Percentiles rank a stretch among this genome's conserved stretches.
Conservation (phyloP, 2,797 vertebrate species). For the Holocentrus rufus region DNA sequence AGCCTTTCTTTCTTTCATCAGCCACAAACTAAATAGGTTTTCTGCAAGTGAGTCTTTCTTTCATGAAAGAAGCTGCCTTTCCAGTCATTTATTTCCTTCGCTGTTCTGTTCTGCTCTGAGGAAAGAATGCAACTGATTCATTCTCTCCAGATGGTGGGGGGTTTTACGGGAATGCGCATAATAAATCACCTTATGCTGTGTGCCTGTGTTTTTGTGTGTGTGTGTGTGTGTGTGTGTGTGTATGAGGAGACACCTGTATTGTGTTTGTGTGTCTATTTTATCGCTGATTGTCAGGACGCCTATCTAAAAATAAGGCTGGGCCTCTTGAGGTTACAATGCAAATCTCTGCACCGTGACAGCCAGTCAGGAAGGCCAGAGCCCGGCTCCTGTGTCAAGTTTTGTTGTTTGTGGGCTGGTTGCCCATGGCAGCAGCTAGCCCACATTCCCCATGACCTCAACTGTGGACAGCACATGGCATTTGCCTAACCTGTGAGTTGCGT, state of each 20-base stretch:
- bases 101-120: constrained; percentile 36
- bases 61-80: constrained; percentile 55
- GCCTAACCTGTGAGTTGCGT: constrained; percentile 75
- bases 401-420: constrained; percentile 80
- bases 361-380: constrained; percentile 55
- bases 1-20: constrained; percentile 55
- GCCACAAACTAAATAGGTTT: constrained; percentile 46
- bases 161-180: constrained; percentile 57
- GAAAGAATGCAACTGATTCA: constrained; percentile 75
- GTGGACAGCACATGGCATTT: constrained; percentile 70
- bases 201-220: constrained; percentile 2
- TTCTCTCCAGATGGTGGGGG: constrained; percentile 72
- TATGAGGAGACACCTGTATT: constrained; percentile 43
- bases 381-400: constrained; percentile 72
- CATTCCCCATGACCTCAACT: constrained; percentile 39
- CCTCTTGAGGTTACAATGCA: constrained; percentile 71
- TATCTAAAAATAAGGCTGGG: constrained; percentile 72
- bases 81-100: constrained; percentile 38
- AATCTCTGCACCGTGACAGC: constrained; percentile 55
- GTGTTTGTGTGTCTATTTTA: constrained; percentile 38
- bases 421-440: constrained; percentile 58
- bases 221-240: constrained; percentile 17
- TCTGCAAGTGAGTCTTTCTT: constrained; percentile 50
- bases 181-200: constrained; percentile 69
- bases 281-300: constrained; percentile 42